A percentile compares a stretch with the other conserved stretches of the same genome.
Evolutionary conservation across 2,113 vertebrate species (phyloP).

Genomic region (Passer domesticus): DNA sequence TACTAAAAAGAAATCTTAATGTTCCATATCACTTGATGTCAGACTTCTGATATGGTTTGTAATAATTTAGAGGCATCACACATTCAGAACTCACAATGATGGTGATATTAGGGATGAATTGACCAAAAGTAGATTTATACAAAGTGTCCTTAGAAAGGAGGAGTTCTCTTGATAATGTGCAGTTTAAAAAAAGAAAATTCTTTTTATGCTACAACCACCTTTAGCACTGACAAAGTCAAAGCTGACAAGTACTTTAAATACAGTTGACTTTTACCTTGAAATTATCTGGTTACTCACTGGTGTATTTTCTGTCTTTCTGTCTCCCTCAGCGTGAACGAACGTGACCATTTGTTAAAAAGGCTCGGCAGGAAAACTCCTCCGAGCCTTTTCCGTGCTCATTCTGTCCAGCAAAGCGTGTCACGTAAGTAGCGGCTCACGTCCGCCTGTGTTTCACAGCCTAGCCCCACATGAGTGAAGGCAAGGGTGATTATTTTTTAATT

Average conservation of each 20-base stretch:
- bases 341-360: conserved; percentile 94
- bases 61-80: background rate
- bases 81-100: background rate
- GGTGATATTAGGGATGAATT: background rate
- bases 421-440: conserved; percentile 80
- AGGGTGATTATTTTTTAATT: conserved; percentile 56
- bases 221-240: background rate
- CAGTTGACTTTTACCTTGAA: background rate
- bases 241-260: background rate
- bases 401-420: conserved; percentile 91
- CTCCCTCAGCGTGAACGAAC: conserved; percentile 89
- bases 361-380: conserved; percentile 96
- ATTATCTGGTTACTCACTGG: background rate
- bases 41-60: background rate
- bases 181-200: background rate
- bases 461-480: background rate
- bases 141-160: conserved; percentile 4
- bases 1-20: background rate
- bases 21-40: background rate
- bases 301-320: conserved; percentile 19
- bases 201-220: background rate
- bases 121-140: background rate
- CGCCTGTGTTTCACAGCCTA: background rate
- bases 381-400: conserved; percentile 88
- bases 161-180: background rate